phyloP scores from a whole-genome alignment of 1,140 invertebrate species.

The Tachypleus tridentatus region DNA sequence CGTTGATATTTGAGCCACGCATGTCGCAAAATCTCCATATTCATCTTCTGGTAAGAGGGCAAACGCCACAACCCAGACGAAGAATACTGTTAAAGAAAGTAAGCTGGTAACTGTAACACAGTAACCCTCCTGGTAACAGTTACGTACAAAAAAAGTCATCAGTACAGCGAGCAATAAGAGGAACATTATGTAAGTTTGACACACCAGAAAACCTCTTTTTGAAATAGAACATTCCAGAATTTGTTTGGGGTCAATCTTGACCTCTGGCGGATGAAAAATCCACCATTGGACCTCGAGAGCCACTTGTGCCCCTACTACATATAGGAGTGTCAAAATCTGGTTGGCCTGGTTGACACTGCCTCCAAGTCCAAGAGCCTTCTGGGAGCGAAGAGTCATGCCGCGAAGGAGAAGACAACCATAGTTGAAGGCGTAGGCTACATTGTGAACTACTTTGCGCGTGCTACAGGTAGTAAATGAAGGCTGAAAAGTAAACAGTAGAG shows the following conservation, averaged over 20 bases:
- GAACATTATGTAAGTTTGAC: constrained; percentile 30
- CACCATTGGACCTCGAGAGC: constrained; percentile 33
- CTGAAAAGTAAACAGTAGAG: constrained; percentile 36
- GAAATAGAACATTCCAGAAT: constrained; percentile 12
- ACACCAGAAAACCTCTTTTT: constrained; percentile 27
- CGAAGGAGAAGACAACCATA: constrained; percentile 34
- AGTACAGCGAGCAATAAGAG: constrained; percentile 29
- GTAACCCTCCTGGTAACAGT: constrained; percentile 28
- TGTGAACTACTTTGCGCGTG: constrained; percentile 28
- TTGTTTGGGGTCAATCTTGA: background rate
- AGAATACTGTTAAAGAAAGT: constrained; percentile 28
- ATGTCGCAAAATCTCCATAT: constrained; percentile 27
- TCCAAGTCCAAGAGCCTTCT: constrained; percentile 32
- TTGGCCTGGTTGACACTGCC: constrained; percentile 32
- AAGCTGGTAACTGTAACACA: constrained; percentile 29
- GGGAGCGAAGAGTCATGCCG: constrained; percentile 32
- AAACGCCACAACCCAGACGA: constrained; percentile 28
- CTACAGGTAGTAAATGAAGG: constrained; percentile 30
- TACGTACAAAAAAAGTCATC: constrained; percentile 25
- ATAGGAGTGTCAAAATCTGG: constrained; percentile 32
- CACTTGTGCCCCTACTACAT: constrained; percentile 33
- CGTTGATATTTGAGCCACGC: constrained; percentile 27
- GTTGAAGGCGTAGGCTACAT: constrained; percentile 27
- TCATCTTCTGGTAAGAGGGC: constrained; percentile 21
- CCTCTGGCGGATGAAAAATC: constrained; percentile 11